Evolutionary conservation across 2,113 vertebrate genomes (phyloP), one percentile per base, ranked within the genome.

Genomic region (Paramisgurnus dabryanus): DNA sequence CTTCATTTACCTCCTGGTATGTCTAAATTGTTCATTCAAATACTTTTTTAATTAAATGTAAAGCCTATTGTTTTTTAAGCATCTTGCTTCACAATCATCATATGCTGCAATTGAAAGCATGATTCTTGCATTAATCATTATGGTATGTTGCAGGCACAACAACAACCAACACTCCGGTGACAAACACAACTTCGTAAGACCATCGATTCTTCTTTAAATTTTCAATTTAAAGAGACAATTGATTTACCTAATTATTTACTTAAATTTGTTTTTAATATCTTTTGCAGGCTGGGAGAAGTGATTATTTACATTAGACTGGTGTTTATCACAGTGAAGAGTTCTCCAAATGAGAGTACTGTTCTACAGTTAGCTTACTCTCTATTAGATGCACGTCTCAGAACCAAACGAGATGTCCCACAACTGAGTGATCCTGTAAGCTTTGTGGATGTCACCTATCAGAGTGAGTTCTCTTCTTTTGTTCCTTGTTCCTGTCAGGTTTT

Each of bases 261-360:
- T 80, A 18, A 34, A n/a, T 72, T 53, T 0, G 63, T 58, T 47
- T 1, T 45, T 40, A 6, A 60, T 58, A 22, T 65, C 22, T 65
- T 77, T 18, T 77, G n/a, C 39, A 85, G 83, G 70, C 0, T 72
- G 43, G 83, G 80, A 5, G 58, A 0, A 40, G 83, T 63, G 3
- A 5, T 82, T 43, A 85, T 85, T 67, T 47, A 63, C 34, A 80
- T 85, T 17, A 60, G 17, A 2, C 43, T 85, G 4, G 60, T 85
- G 49, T 84, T 84, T 65, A 61, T 67, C 9, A 75, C 58, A 13
- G 1, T 13, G 57, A 41, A 39, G 7, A 0, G 34, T 1, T 4
- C 40, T 12, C 75, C 75, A 40, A 64, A 17, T 55, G 15, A 39
- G 22, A 49, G 17, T 5, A 53, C 4, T 0, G 3, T 77, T 55